phyloP scores from a whole-genome alignment of 2,888 invertebrate genomes.

The Fragum fragum region DNA sequence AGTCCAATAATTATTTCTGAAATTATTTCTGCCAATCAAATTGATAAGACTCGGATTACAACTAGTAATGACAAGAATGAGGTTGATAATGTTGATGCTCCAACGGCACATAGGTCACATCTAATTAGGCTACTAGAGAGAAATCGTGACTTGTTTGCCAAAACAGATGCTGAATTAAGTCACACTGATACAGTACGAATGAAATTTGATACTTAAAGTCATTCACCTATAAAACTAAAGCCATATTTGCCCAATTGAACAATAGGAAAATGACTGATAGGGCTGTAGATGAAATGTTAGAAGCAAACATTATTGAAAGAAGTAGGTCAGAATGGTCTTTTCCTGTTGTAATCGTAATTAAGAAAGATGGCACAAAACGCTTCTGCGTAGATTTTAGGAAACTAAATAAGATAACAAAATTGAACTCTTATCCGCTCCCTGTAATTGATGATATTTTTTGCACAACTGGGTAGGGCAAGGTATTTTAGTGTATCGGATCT shows the following conservation, averaged over 20 bases:
- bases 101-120: not conserved
- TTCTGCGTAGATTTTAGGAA: constrained; percentile 19
- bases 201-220: constrained; percentile 30
- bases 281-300: constrained; percentile 41
- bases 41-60: no score
- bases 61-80: no score
- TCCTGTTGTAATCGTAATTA: constrained; percentile 10
- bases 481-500: constrained; percentile 50
- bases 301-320: constrained; percentile 24
- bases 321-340: constrained; percentile 15
- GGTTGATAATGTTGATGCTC: no score
- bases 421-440: constrained; percentile 45
- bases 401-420: constrained; percentile 29
- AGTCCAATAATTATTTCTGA: not conserved
- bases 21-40: not conserved
- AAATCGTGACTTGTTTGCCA: constrained; percentile 44
- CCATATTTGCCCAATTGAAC: constrained; percentile 32
- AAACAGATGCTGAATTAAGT: constrained; percentile 35
- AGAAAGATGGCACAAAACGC: constrained; percentile 14
- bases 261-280: constrained; percentile 38
- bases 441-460: constrained; percentile 51
- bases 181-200: constrained; percentile 39
- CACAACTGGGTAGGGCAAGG: constrained; percentile 32
- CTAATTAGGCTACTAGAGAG: constrained; percentile 3
- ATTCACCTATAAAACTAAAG: constrained; percentile 31